A percentile compares a stretch with the other conserved stretches of the same genome.
These are phyloP conservation scores for Heliconius ethilla DNA, from an alignment of 2,888 invertebrate species.

Conservation along the genomic window DNA sequence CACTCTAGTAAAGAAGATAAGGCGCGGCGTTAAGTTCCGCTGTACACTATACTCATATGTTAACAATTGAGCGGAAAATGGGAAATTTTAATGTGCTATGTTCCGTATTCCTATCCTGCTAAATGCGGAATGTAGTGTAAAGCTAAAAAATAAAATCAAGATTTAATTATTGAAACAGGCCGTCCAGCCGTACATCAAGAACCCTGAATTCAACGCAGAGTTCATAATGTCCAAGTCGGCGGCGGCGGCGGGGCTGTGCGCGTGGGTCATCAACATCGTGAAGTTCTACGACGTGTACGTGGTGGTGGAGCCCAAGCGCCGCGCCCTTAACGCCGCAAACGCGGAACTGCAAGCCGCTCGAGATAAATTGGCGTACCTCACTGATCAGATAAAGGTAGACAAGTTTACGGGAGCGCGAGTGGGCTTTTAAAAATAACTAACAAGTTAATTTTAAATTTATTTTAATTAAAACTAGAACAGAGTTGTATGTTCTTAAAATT, in stretches of 20 bases:
- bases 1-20: neutral
- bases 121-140: neutral
- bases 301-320: slow-evolving; percentile 94
- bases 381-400: slow-evolving; percentile 83
- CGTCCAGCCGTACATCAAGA: slow-evolving; percentile 82
- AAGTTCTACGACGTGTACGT: slow-evolving; percentile 94
- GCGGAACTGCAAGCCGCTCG: slow-evolving; percentile 91
- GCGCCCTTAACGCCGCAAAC: slow-evolving; percentile 92
- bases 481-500: too few relatives aligned
- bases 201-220: slow-evolving; percentile 92
- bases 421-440: too few relatives aligned
- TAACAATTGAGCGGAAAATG: neutral
- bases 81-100: neutral
- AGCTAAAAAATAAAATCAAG: neutral
- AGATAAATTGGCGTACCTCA: slow-evolving; percentile 89
- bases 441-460: too few relatives aligned
- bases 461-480: too few relatives aligned
- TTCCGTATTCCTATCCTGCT: neutral
- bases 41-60: neutral
- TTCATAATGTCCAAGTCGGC: slow-evolving; percentile 92
- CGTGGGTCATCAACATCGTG: slow-evolving; percentile 97
- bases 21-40: neutral
- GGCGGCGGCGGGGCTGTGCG: slow-evolving; percentile 95
- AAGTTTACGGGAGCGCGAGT: too few relatives aligned
- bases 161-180: slow-evolving; percentile 55